Percentiles rank a stretch among this genome's conserved stretches.
phyloP scores from a whole-genome alignment of 2,113 vertebrate species.

The Australoheros scitulus region DNA sequence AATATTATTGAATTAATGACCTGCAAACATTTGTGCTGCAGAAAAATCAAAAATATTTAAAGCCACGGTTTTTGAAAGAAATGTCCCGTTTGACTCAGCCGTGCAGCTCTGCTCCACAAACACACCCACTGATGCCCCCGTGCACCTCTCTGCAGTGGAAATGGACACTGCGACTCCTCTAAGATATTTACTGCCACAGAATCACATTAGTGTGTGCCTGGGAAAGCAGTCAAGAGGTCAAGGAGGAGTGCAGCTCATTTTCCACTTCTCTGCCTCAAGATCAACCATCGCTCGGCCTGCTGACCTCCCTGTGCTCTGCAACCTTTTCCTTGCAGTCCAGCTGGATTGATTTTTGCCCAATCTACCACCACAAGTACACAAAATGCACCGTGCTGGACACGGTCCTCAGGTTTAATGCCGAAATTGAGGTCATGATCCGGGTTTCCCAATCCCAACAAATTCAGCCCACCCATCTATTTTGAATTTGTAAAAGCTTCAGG shows the following conservation, averaged over 20 bases:
- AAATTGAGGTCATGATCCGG: neutral
- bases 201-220: slow-evolving; percentile 38
- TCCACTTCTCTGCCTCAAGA: slow-evolving; percentile 44
- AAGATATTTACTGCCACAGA: slow-evolving; percentile 38
- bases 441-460: neutral
- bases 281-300: slow-evolving; percentile 19
- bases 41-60: neutral
- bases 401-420: neutral
- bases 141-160: neutral
- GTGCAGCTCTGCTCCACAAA: neutral
- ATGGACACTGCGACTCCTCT: neutral
- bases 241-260: slow-evolving; percentile 48
- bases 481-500: neutral
- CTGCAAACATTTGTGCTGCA: neutral
- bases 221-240: slow-evolving; percentile 35
- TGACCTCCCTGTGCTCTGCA: slow-evolving; percentile 33
- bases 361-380: neutral
- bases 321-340: neutral
- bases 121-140: neutral
- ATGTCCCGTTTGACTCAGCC: neutral
- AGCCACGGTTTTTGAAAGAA: neutral
- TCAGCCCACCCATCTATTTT: neutral
- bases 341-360: slow-evolving; percentile 8
- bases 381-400: neutral
- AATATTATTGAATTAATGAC: neutral